A percentile compares a stretch with the other conserved stretches of the same genome.
These are phyloP conservation scores for Deilephila elpenor DNA, from an alignment of 2,888 invertebrate species.

Conservation along the genomic window DNA sequence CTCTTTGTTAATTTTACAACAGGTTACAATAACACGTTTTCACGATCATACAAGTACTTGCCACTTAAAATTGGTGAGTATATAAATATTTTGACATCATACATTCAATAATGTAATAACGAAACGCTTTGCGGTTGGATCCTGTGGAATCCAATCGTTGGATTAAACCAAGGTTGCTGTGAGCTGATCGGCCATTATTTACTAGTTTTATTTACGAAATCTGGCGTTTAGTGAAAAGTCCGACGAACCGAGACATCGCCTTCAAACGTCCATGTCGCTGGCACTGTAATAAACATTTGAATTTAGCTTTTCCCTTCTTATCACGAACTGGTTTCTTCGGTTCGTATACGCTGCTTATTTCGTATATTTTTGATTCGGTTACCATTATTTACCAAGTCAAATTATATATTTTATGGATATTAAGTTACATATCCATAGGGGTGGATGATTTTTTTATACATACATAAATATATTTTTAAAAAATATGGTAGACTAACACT, in stretches of 20 bases:
- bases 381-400: not conserved
- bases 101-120: constrained; percentile 51
- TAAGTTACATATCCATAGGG: too few species aligned
- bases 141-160: constrained; percentile 51
- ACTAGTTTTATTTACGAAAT: constrained; percentile 61
- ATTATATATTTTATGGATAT: not conserved
- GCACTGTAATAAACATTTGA: constrained; percentile 51
- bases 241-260: constrained; percentile 47
- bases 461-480: too few species aligned
- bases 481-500: too few species aligned
- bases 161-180: constrained; percentile 52
- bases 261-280: constrained; percentile 49
- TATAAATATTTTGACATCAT: constrained; percentile 44
- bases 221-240: constrained; percentile 54
- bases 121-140: constrained; percentile 42
- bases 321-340: constrained; percentile 44
- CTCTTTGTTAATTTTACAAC: not conserved
- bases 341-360: constrained; percentile 42
- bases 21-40: not conserved
- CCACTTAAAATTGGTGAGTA: constrained; percentile 1
- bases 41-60: not conserved
- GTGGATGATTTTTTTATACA: too few species aligned
- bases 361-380: constrained; percentile 37
- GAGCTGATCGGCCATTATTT: constrained; percentile 54
- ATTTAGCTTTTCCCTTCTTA: constrained; percentile 51